Evolutionary conservation across 2,888 invertebrate species (phyloP).

Genomic region (Hypselothyrea guttata): DNA sequence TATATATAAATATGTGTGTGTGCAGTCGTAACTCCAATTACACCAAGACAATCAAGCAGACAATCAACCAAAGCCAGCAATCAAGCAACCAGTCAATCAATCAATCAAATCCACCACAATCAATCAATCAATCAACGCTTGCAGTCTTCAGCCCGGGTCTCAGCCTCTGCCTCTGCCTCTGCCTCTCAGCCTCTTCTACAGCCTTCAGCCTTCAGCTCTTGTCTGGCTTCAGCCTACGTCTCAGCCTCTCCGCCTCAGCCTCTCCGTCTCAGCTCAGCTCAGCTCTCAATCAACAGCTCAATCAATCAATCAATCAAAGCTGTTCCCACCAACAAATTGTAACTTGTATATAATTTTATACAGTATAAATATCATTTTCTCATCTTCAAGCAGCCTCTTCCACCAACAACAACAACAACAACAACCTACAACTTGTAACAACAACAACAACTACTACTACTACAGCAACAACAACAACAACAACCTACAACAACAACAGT

Average conservation of each 20-base stretch:
- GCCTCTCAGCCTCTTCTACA: conserved; percentile 23
- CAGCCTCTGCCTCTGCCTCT: conserved; percentile 20
- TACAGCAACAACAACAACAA: conserved; percentile 6
- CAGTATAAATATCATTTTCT: conserved; percentile 36
- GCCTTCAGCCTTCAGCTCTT: conserved; percentile 19
- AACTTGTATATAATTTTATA: neutral
- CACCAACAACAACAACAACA: conserved; percentile 37
- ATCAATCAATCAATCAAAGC: too few relatives aligned
- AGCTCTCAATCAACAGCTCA: conserved; percentile 33
- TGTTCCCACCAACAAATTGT: conserved; percentile 37
- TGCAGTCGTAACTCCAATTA: conserved; percentile 50
- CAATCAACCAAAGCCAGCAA: conserved; percentile 33
- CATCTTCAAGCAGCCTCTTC: conserved; percentile 49
- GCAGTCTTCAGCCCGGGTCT: conserved; percentile 31
- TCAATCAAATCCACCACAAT: too few relatives aligned
- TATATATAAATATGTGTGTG: too few relatives aligned
- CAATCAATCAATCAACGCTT: conserved; percentile 53
- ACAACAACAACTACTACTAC: conserved; percentile 5
- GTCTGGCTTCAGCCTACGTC: neutral
- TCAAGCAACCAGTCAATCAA: conserved; percentile 40
- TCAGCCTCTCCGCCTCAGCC: conserved; percentile 21
- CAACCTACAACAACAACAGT: conserved; percentile 5
- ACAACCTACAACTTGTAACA: conserved; percentile 19
- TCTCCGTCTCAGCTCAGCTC: conserved; percentile 21
- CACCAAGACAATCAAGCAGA: conserved; percentile 42